These are phyloP conservation scores for Cheumatopsyche charites DNA, from an alignment of 1,140 invertebrate genomes.

Conservation along the genomic window DNA sequence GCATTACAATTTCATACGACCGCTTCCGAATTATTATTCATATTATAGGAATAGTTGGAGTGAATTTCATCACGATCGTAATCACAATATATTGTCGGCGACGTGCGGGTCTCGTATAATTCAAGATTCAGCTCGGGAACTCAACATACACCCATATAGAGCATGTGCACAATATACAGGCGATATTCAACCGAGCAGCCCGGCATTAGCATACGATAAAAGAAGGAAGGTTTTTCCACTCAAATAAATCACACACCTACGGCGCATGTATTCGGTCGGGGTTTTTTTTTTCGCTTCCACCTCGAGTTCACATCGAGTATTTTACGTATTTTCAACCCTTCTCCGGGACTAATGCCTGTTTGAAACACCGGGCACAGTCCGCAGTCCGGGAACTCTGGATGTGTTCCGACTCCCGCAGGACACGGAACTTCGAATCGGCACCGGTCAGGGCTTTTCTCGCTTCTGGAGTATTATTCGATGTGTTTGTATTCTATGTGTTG, in stretches of 20 bases:
- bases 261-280: neutral
- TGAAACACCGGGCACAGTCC: constrained; percentile 39
- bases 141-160: too few species aligned
- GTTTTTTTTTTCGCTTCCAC: too few species aligned
- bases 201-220: constrained; percentile 39
- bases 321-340: constrained; percentile 26
- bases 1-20: too few species aligned
- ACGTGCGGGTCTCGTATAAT: constrained; percentile 10
- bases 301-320: constrained; percentile 19
- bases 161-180: neutral
- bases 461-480: neutral
- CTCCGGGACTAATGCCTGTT: constrained; percentile 37
- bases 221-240: constrained; percentile 40
- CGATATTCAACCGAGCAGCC: constrained; percentile 16
- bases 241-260: constrained; percentile 45
- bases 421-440: constrained; percentile 18
- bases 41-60: too few species aligned
- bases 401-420: constrained; percentile 28
- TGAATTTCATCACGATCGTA: too few species aligned
- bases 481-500: neutral
- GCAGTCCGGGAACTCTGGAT: constrained; percentile 26
- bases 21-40: too few species aligned
- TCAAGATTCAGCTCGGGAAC: constrained; percentile 8
- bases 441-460: too few species aligned
- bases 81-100: neutral